Evolutionary conservation across 2,888 invertebrate species (phyloP), one percentile per base, ranked within the genome.

Genomic region (Tuta absoluta): DNA sequence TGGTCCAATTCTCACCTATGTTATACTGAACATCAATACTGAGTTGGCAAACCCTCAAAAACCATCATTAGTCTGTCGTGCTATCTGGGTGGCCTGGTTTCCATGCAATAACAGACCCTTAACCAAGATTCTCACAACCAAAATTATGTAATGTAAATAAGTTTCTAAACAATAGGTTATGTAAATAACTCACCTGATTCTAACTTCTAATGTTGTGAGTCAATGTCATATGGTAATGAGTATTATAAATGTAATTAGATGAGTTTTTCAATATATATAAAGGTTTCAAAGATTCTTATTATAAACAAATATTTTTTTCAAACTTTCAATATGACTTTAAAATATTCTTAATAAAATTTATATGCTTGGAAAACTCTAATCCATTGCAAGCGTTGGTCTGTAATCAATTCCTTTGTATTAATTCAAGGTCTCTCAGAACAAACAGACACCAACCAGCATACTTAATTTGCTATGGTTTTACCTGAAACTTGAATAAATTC

Each of bases 151-250:
- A 60, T 38, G 24, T 60, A 60, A 41, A 60, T 45, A 59, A 11
- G 17, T 41, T 14, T 24, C 12, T 21, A 38, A 11, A 41, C 60
- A 60, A 60, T 60, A 38, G 45, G 24, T 60, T 61, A 61, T 61
- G 61, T 33, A 61, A 61, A 61, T 61, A 19, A 8, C 28, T 33
- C 21, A 61, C 45, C 38, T 61, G 28, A 49, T 48, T 49, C 21
- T 10, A 56, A 41, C 41, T 60, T 23, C 45, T 38, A 23, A 45
- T 59, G 37, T 59, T 17, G 38, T 59, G 28, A 60, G 61, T 61
- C 61, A 61, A 61, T 61, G 61, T 33, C 49, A 61, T n/a, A 61
- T 61, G 48, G 7, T 33, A 49, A 61, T 61, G 28, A 14, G 41
- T 14, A 11, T 14, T 19, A 2, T 24, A 21, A n/a, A 58, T 21